Percentiles rank a stretch among this genome's conserved stretches.
These are phyloP conservation scores for Zootermopsis nevadensis DNA, from an alignment of 2,888 invertebrate species.

Conservation along the genomic window DNA sequence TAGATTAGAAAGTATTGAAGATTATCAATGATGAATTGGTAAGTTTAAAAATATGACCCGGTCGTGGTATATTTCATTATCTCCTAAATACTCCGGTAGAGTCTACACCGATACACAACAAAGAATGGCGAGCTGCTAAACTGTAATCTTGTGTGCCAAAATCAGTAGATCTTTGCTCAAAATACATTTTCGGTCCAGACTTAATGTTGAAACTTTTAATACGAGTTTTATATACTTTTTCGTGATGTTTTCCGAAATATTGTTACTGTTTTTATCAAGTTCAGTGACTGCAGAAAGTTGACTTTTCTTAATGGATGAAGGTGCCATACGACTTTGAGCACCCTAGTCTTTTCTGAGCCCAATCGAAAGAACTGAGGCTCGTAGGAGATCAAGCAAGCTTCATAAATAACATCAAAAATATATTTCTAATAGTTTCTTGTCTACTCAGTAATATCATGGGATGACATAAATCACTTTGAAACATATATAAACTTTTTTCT, in stretches of 20 bases:
- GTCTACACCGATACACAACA: too few relatives aligned
- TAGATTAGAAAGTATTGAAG: too few relatives aligned
- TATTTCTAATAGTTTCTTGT: slow-evolving; percentile 31
- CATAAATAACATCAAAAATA: slow-evolving; percentile 35
- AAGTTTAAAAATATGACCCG: too few relatives aligned
- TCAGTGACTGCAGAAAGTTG: background rate
- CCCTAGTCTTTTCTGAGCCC: background rate
- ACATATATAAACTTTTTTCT: slow-evolving; percentile 1
- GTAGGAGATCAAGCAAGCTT: background rate
- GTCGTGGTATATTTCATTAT: too few relatives aligned
- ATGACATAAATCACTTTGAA: slow-evolving; percentile 36
- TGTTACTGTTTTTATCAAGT: background rate
- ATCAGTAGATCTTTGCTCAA: too few relatives aligned
- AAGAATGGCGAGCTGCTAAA: too few relatives aligned
- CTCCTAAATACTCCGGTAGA: too few relatives aligned
- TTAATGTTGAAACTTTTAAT: too few relatives aligned
- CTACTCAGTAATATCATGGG: slow-evolving; percentile 5
- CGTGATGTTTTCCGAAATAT: background rate
- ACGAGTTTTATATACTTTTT: too few relatives aligned
- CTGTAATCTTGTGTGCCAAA: too few relatives aligned
- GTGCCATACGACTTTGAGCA: background rate
- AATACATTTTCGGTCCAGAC: too few relatives aligned
- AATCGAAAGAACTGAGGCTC: slow-evolving; percentile 8
- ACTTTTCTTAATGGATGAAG: background rate
- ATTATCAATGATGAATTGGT: too few relatives aligned